Conservation (phyloP, 1,140 invertebrate species). For the Brachystomella parvula region DNA sequence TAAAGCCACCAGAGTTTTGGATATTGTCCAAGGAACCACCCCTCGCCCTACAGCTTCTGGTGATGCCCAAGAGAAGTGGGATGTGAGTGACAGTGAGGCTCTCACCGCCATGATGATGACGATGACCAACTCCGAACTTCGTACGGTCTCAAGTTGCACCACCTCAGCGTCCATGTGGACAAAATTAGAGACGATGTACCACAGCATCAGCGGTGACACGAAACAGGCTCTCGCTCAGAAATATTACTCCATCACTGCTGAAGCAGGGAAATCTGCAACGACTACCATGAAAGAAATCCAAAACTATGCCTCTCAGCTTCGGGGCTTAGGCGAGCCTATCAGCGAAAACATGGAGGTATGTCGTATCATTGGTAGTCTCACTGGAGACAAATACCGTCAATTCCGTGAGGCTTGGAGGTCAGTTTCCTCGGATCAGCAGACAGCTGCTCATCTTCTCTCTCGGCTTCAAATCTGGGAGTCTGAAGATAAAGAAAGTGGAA, state of each 20-base stretch:
- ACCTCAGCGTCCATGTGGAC: constrained; percentile 12
- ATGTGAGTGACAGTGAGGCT: constrained; percentile 17
- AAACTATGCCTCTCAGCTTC: constrained; percentile 5
- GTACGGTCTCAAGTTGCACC: constrained; percentile 3
- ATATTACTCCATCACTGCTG: constrained; percentile 4
- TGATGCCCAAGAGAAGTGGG: constrained; percentile 8
- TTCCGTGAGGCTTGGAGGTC: constrained; percentile 16
- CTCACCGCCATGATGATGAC: not conserved
- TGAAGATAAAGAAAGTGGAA: constrained; percentile 1
- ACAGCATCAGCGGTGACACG: constrained; percentile 15
- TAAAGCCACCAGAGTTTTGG: not conserved
- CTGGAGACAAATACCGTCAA: constrained; percentile 11
- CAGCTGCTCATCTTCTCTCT: not conserved
- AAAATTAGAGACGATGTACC: constrained; percentile 20
- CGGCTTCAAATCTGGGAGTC: constrained; percentile 15
- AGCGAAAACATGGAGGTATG: not conserved
- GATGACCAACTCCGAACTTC: constrained; percentile 15
- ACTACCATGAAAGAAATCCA: constrained; percentile 11
- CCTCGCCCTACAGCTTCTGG: constrained; percentile 3
- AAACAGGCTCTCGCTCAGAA: constrained; percentile 12
- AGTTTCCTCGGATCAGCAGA: not conserved
- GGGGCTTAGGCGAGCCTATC: not conserved
- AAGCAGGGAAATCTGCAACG: not conserved
- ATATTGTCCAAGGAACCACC: not conserved
- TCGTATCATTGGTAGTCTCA: constrained; percentile 7